These are phyloP conservation scores for Reinhardtius hippoglossoides DNA, from an alignment of 2,113 vertebrate species.

Conservation along the genomic window DNA sequence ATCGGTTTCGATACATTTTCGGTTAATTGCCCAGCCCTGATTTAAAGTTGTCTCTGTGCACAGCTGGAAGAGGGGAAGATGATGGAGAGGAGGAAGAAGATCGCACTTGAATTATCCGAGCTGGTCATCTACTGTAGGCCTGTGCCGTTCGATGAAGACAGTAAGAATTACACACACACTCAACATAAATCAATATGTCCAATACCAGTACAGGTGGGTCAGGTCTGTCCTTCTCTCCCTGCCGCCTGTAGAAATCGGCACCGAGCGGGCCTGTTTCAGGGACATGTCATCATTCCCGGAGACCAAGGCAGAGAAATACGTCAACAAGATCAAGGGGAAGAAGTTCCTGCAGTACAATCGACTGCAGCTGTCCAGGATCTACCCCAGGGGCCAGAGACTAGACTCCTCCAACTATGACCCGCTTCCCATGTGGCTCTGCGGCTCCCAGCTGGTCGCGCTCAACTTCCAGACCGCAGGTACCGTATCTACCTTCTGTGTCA, in stretches of 20 bases:
- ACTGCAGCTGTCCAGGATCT: conserved; percentile 96
- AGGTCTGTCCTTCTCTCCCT: neutral
- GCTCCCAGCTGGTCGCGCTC: conserved; percentile 96
- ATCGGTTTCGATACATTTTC: no score
- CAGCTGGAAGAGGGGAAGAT: conserved; percentile 98
- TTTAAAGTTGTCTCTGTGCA: conserved; percentile 11
- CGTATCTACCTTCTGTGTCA: neutral
- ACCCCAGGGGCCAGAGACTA: conserved; percentile 95
- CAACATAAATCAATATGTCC: neutral
- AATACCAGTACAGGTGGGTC: neutral
- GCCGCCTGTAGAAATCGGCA: conserved; percentile 89
- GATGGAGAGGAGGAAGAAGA: conserved; percentile 99
- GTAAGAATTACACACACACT: conserved; percentile 80
- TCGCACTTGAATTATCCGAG: conserved; percentile 95
- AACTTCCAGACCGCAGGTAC: conserved; percentile 98
- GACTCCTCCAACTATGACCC: conserved; percentile 99
- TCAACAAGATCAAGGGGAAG: conserved; percentile 96
- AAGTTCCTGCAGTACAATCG: conserved; percentile 99
- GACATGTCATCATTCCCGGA: conserved; percentile 99
- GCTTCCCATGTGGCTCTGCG: conserved; percentile 98
- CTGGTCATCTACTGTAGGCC: conserved; percentile 98
- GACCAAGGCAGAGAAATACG: conserved; percentile 97
- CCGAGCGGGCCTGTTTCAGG: conserved; percentile 94
- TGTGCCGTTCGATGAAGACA: conserved; percentile 98
- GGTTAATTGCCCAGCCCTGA: no score